Conservation (phyloP, 2,797 vertebrate genomes). For the Anableps anableps region DNA sequence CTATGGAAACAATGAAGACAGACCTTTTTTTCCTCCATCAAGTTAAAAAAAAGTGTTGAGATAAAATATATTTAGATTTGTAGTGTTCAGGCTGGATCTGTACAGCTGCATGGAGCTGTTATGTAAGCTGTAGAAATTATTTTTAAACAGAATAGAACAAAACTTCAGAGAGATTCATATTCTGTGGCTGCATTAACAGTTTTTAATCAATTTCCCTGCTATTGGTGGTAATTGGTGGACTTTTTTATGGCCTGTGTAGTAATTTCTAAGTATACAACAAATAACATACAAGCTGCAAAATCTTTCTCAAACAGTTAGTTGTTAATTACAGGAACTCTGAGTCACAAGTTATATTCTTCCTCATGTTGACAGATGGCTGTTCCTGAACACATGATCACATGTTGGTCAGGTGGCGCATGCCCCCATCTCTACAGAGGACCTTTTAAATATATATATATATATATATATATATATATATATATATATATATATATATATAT, state of each 20-base stretch:
- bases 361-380: constrained; percentile 61
- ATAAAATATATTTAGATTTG: not conserved
- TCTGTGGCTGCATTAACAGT: not conserved
- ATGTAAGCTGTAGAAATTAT: not conserved
- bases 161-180: not conserved
- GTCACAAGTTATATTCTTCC: constrained; percentile 70
- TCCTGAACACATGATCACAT: too few relatives aligned
- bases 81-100: not conserved
- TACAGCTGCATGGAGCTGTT: not conserved
- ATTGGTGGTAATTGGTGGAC: not conserved
- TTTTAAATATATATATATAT: too few relatives aligned
- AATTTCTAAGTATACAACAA: not conserved
- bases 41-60: not conserved
- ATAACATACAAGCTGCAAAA: not conserved
- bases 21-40: not conserved
- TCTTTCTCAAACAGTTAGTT: not conserved
- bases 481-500: too few relatives aligned
- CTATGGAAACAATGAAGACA: not conserved
- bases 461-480: too few relatives aligned
- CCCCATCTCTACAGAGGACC: not conserved
- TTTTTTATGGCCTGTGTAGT: too few relatives aligned
- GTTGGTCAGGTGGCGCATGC: constrained; percentile 7
- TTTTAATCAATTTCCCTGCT: not conserved
- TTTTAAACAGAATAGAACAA: not conserved
- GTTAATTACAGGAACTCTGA: constrained; percentile 62